Evolutionary conservation across 2,888 invertebrate genomes (phyloP), one percentile per base, ranked within the genome.

Genomic region (Eupeodes luniger): DNA sequence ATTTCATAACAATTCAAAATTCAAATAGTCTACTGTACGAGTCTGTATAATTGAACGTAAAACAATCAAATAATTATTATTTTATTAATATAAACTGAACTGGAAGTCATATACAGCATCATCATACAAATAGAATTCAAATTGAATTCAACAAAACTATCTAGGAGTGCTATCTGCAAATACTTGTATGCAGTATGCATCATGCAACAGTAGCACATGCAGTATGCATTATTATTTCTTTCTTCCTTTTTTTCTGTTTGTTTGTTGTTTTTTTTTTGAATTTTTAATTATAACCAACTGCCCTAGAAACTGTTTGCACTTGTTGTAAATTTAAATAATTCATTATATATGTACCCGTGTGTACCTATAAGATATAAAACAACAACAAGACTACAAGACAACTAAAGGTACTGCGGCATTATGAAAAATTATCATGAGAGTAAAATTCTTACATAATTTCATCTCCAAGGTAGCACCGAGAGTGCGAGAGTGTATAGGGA

Each of bases 251-350:
- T 0, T 67, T 5, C 51, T 16, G 6, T 1, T 11, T 27, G 11
- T 6, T 55, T 16, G 40, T 61, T 34, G 2, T 0, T 36, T 40
- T 40, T 61, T 61, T 16, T 40, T 62, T 36, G 9, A 62, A 40
- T 62, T 62, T 44, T 40, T 19, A 64, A 72, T 57, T 44, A 72
- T 19, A 83, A 51, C 51, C 64, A 44, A 16, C 9, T 81, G 81
- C 57, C 76, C 76, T 76, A 85, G 81, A 86, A 77, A 76, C 47
- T 34, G 47, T 55, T 36, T 61, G 36, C 55, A 74, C 10, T 7
- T 69, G 62, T 81, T 78, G 74, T 66, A 74, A 82, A 55, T 78
- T 34, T 75, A 40, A 78, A 81, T 74, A 70, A 70, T 69, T 76
- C 55, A 2, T 9, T 40, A 40, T 4, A 40, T 9, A 19, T 19